Conservation (phyloP, 2,797 vertebrate species). For the Aviceda leuphotes region DNA sequence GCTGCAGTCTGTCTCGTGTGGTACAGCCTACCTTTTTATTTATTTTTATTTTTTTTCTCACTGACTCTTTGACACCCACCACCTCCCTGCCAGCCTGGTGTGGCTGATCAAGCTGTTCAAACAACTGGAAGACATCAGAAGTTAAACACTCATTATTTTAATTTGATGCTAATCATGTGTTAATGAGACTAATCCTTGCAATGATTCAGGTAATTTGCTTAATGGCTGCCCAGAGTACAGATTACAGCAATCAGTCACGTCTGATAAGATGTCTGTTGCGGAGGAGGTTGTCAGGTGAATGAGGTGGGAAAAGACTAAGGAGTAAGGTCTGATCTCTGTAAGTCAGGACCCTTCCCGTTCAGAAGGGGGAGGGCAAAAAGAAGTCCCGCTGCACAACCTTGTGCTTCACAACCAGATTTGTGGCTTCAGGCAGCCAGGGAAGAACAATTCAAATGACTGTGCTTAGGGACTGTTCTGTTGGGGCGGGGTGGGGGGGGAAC, state of each 20-base stretch:
- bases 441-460: background rate
- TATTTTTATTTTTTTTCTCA: background rate
- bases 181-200: conserved; percentile 99
- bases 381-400: background rate
- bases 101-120: conserved; percentile 98
- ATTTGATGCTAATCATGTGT: conserved; percentile 99
- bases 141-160: conserved; percentile 99
- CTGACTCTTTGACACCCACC: conserved; percentile 77
- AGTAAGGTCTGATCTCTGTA: conserved; percentile 68
- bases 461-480: background rate
- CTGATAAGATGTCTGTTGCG: conserved; percentile 95
- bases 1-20: background rate
- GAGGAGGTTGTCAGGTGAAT: conserved; percentile 84
- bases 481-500: too few species aligned
- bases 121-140: conserved; percentile 99
- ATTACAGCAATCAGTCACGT: conserved; percentile 99
- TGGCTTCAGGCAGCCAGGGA: background rate
- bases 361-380: background rate
- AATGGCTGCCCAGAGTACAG: conserved; percentile 98
- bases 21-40: conserved; percentile 23
- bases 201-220: conserved; percentile 99
- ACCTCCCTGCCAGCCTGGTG: conserved; percentile 82
- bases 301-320: conserved; percentile 77
- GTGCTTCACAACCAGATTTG: background rate
- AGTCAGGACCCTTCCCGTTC: background rate